phyloP scores from a whole-genome alignment of 2,113 vertebrate genomes.

The Amia ocellicauda region DNA sequence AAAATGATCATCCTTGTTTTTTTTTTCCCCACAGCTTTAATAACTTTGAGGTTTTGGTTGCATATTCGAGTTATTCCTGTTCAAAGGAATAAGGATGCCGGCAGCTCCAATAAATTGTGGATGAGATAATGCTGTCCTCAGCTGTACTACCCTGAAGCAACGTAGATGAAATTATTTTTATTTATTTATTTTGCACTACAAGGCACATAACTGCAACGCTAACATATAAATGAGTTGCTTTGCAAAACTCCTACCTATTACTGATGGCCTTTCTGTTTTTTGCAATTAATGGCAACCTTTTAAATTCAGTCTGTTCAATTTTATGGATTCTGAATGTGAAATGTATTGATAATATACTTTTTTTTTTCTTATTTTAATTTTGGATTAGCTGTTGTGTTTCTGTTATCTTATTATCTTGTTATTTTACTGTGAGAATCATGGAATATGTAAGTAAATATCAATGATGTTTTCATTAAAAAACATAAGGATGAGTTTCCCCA shows the following conservation, averaged over 20 bases:
- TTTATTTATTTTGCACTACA: conserved; percentile 47
- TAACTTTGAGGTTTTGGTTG: conserved; percentile 38
- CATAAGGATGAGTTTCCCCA: too few species aligned
- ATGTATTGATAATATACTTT: too few species aligned
- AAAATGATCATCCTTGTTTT: conserved; percentile 12
- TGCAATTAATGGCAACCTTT: too few species aligned
- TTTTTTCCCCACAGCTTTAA: conserved; percentile 41
- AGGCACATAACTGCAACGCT: conserved; percentile 27
- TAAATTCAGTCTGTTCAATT: conserved; percentile 10
- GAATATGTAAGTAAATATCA: too few species aligned
- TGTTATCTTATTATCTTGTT: too few species aligned
- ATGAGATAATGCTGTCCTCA: conserved; percentile 47
- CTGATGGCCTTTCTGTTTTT: conserved; percentile 31
- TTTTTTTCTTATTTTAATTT: too few species aligned
- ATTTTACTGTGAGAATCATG: too few species aligned
- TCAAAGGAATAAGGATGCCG: conserved; percentile 40
- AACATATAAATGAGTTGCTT: conserved; percentile 24
- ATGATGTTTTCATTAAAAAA: too few species aligned
- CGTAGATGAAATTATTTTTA: conserved; percentile 46
- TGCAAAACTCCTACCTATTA: not conserved
- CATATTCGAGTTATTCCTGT: conserved; percentile 47
- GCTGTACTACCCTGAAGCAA: conserved; percentile 45
- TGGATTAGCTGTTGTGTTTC: too few species aligned
- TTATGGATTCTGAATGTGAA: conserved; percentile 32
- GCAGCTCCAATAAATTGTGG: conserved; percentile 46